A percentile compares a stretch with the other conserved stretches of the same genome.
Evolutionary conservation across 2,888 invertebrate species (phyloP).

Genomic region (Lasius platythorax): DNA sequence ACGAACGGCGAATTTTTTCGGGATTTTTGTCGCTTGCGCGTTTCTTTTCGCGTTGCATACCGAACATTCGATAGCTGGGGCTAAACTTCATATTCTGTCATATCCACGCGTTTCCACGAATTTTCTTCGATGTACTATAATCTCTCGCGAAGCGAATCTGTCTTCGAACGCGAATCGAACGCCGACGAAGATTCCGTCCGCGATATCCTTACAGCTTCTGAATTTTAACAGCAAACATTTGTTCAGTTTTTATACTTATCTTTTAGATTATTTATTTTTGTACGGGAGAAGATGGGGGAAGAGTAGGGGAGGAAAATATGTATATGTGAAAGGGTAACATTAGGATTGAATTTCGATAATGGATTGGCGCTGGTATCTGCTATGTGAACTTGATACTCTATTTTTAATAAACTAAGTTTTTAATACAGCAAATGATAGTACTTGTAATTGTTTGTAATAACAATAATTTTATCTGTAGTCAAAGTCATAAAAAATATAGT

Average conservation of each 20-base stretch:
- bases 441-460: not conserved
- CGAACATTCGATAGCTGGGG: not conserved
- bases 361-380: not conserved
- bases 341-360: constrained; percentile 25
- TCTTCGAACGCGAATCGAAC: not conserved
- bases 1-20: not conserved
- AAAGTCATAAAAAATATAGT: not conserved
- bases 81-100: not conserved
- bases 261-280: constrained; percentile 13
- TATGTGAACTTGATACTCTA: not conserved
- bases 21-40: not conserved
- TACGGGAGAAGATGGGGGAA: not conserved
- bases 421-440: not conserved
- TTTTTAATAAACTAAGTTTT: not conserved
- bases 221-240: not conserved
- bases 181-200: not conserved
- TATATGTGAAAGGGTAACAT: not conserved
- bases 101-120: not conserved
- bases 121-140: not conserved
- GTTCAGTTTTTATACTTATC: not conserved
- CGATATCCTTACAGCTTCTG: too few species aligned
- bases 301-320: not conserved
- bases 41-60: too few species aligned
- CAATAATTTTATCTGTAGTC: not conserved
- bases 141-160: not conserved